Conservation (phyloP, 2,113 vertebrate species). For the Chaetorhynchus papuensis region DNA sequence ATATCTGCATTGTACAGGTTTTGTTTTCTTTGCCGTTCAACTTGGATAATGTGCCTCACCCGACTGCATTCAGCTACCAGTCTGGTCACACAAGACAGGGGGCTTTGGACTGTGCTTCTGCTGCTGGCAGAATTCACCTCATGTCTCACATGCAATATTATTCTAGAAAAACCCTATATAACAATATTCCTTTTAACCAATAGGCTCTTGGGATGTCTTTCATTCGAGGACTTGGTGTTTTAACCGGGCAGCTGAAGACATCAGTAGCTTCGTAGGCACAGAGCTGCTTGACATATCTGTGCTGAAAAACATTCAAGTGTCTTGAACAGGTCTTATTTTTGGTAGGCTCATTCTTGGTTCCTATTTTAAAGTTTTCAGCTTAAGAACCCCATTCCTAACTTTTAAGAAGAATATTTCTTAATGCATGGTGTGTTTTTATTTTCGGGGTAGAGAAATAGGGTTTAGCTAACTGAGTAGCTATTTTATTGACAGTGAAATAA, state of each 20-base stretch:
- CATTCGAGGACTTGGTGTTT: neutral
- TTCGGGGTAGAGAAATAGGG: neutral
- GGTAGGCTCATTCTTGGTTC: neutral
- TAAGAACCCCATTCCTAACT: neutral
- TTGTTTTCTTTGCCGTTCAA: neutral
- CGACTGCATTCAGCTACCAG: accelerated
- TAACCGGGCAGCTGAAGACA: neutral
- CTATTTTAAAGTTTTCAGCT: neutral
- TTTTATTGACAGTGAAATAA: neutral
- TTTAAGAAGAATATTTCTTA: neutral
- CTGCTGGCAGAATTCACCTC: neutral
- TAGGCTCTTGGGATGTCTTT: neutral
- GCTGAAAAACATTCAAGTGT: neutral
- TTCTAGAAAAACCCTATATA: neutral
- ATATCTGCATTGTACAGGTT: neutral
- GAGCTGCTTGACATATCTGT: neutral
- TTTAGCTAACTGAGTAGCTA: neutral
- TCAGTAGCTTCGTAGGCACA: neutral
- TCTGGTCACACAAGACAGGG: accelerated
- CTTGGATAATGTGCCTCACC: neutral
- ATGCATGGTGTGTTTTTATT: neutral
- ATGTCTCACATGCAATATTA: neutral
- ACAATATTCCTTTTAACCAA: neutral
- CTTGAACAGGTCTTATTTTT: neutral
- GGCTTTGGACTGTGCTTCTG: neutral